Evolutionary conservation across 2,888 invertebrate genomes (phyloP).

Genomic region (Hesperia comma): DNA sequence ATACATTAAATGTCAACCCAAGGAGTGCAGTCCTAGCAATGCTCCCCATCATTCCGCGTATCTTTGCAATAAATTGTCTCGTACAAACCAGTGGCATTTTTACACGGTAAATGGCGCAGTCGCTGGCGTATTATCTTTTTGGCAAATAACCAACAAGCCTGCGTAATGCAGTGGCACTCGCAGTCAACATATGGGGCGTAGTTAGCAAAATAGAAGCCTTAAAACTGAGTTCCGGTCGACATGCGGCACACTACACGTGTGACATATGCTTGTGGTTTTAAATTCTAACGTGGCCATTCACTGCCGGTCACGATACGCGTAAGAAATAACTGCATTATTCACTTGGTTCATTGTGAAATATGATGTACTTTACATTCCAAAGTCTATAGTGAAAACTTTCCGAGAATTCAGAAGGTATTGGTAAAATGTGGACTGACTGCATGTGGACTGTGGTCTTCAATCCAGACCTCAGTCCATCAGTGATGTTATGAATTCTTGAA

Average conservation of each 20-base stretch:
- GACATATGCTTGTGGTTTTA: slow-evolving; percentile 38
- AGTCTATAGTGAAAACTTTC: neutral
- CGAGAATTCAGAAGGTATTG: too few species aligned
- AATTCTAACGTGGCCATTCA: slow-evolving; percentile 25
- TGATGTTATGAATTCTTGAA: too few species aligned
- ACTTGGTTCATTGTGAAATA: slow-evolving; percentile 14
- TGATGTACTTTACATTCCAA: neutral
- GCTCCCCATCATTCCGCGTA: neutral
- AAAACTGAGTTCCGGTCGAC: slow-evolving; percentile 47
- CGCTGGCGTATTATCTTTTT: slow-evolving; percentile 24
- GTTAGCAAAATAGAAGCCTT: slow-evolving; percentile 50
- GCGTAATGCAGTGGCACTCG: slow-evolving; percentile 28
- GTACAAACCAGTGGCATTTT: neutral
- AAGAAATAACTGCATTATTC: slow-evolving; percentile 19
- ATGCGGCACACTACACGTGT: slow-evolving; percentile 13
- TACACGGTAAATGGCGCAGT: slow-evolving; percentile 15
- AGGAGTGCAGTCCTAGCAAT: too few species aligned
- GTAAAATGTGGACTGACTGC: too few species aligned
- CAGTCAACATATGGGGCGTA: slow-evolving; percentile 32
- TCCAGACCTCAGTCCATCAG: too few species aligned
- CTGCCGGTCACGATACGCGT: slow-evolving; percentile 27
- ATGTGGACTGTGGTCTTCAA: too few species aligned
- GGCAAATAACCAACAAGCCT: slow-evolving; percentile 18
- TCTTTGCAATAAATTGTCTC: neutral
- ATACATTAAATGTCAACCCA: too few species aligned